Conservation (phyloP, 2,888 invertebrate genomes). For the Drosophila mayaguana region DNA sequence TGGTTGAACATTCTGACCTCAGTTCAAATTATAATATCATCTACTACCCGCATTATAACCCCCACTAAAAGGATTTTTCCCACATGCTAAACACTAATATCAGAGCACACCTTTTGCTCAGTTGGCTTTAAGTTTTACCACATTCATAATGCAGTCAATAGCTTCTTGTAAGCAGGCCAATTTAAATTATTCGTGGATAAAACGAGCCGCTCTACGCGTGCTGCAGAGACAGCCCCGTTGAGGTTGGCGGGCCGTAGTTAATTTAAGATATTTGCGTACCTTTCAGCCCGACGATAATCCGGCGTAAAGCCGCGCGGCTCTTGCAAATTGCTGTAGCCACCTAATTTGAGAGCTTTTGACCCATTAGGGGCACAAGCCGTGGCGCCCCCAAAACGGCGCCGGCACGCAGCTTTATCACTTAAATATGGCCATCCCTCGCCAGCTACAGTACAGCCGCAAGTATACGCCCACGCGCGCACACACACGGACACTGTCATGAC, state of each 20-base stretch:
- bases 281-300: slow-evolving; percentile 63
- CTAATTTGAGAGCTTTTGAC: slow-evolving; percentile 78
- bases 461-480: background rate
- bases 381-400: slow-evolving; percentile 26
- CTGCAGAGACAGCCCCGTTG: background rate
- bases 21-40: too few relatives aligned
- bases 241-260: slow-evolving; percentile 27
- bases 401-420: slow-evolving; percentile 54
- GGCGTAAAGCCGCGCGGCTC: slow-evolving; percentile 58
- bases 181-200: background rate
- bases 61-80: too few relatives aligned
- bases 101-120: too few relatives aligned
- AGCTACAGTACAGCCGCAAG: background rate
- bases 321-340: slow-evolving; percentile 73
- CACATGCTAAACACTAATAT: too few relatives aligned
- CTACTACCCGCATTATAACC: too few relatives aligned
- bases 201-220: background rate
- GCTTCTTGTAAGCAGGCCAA: background rate
- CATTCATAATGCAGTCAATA: background rate
- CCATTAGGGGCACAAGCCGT: slow-evolving; percentile 66
- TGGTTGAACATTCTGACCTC: too few relatives aligned
- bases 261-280: slow-evolving; percentile 58
- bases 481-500: slow-evolving; percentile 66
- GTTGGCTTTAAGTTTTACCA: background rate
- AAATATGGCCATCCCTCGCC: slow-evolving; percentile 37